Base-by-base conservation (phyloP, 37 sponge, comb jelly and placozoan genomes). In the Chondrosia reniformis region DNA sequence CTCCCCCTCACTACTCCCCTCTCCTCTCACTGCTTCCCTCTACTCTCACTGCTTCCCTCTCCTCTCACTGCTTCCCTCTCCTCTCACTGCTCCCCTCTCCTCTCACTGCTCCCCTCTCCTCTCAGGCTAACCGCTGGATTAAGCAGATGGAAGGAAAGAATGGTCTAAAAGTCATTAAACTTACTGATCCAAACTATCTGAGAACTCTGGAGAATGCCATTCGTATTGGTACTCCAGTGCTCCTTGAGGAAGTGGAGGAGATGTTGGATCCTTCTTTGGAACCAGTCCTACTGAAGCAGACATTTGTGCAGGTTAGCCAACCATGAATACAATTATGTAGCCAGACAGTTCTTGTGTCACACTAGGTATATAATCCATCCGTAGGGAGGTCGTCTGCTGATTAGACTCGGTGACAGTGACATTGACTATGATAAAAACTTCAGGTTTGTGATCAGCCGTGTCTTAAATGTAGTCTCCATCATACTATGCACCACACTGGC, bases 341-440 rank as follows among this genome's bases (percentile, higher is more conserved):
- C 6, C 28, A 59, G 6, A 49, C 15, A 19, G 61, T 13, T 30
- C 61, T 19, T 13, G 4, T 30, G 28, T 59, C n/a, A 59, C 28
- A 7, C 61, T 59, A 30, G 22, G 17, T 59, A 30, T 30, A 30
- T 7, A 19, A 32, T 66, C 22, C 45, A 13, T 57, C 17, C 44
- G 22, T 37, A 84, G 72, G 87, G 92, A 37, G 99, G 99, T 0
- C 83, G 96, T 44, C 67, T 93, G 25, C 90, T 96, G 6, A 99
- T 99, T 62, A 86, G 92, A 39, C 88, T 99, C 34, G 99, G 99
- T 54, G 99, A 99, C 82, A 89, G 92, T 78, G 99, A 96, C 59
- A 91, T 99, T 32, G 96, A 95, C 72, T 99, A 99, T 76, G 96
- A 99, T 76, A 96, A 93, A 79, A 96, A 99, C 72, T 99, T 99